phyloP scores from a whole-genome alignment of 2,797 vertebrate species.

The Cygnus olor region DNA sequence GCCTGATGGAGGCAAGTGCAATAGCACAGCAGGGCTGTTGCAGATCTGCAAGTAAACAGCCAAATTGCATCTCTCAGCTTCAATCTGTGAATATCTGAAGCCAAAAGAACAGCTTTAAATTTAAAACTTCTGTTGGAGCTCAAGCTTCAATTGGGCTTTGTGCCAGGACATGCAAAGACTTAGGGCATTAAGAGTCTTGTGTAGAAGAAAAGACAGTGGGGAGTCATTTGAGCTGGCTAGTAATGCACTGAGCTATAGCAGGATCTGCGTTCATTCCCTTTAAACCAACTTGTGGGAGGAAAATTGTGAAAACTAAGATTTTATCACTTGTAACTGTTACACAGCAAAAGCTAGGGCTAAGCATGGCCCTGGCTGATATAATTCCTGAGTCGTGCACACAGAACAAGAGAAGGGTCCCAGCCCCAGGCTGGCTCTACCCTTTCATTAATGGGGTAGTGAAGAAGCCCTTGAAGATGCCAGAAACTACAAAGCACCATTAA shows the following conservation, averaged over 20 bases:
- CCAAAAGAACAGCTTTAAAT: constrained; percentile 65
- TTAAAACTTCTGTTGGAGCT: constrained; percentile 54
- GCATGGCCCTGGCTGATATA: background rate
- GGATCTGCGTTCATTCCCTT: constrained; percentile 26
- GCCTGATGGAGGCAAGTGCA: background rate
- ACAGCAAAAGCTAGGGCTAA: background rate
- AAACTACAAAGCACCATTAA: background rate
- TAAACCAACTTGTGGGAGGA: constrained; percentile 20
- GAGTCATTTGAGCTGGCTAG: constrained; percentile 39
- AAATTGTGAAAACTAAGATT: constrained; percentile 8
- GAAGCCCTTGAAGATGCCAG: background rate
- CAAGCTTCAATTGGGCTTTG: constrained; percentile 36
- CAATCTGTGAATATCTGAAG: constrained; percentile 22
- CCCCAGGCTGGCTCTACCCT: background rate
- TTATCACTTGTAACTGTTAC: constrained; percentile 19
- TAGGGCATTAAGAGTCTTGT: constrained; percentile 26
- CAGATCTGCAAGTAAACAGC: constrained; percentile 52
- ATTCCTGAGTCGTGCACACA: background rate
- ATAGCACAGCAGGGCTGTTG: constrained; percentile 25
- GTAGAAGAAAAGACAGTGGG: constrained; percentile 46
- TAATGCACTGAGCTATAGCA: background rate
- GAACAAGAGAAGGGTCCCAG: background rate
- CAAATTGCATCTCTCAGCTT: constrained; percentile 38
- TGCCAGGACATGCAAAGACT: constrained; percentile 43
- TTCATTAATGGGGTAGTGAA: background rate